Conservation (phyloP, 1,140 invertebrate genomes). For the Piezodorus guildinii region DNA sequence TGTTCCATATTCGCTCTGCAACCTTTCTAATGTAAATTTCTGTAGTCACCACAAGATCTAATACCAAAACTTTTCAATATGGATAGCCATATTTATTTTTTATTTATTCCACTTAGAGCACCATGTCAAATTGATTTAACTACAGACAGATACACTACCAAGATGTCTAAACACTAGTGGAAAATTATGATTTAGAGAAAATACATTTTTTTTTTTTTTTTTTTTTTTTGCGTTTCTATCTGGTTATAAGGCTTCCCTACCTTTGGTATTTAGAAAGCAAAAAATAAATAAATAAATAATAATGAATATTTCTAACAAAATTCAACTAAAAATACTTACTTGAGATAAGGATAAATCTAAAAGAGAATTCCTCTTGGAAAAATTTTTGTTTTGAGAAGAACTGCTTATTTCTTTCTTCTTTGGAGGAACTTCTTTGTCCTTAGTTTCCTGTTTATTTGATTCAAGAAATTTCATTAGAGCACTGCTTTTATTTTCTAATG, state of each 20-base stretch:
- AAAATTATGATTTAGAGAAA: too few species aligned
- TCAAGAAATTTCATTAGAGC: slow-evolving; percentile 12
- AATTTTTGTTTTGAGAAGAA: background rate
- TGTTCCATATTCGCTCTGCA: slow-evolving; percentile 71
- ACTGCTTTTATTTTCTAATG: background rate
- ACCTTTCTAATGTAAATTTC: slow-evolving; percentile 41
- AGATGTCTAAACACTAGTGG: too few species aligned
- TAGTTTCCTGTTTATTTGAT: background rate
- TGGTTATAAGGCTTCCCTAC: too few species aligned
- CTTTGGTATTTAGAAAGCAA: too few species aligned
- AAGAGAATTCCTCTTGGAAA: background rate
- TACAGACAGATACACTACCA: too few species aligned
- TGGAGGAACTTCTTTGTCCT: background rate
- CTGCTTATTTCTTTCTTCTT: background rate
- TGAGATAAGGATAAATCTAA: background rate
- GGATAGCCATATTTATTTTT: too few species aligned
- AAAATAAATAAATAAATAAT: too few species aligned
- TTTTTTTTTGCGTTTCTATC: too few species aligned
- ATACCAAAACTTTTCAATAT: slow-evolving; percentile 53
- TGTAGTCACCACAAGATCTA: slow-evolving; percentile 71
- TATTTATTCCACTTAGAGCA: too few species aligned
- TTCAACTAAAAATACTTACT: background rate
- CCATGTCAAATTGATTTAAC: too few species aligned
- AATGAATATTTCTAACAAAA: too few species aligned
- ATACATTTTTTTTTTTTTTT: too few species aligned